Evolutionary conservation across 2,888 invertebrate species (phyloP).

Genomic region (Cheilosia pagana): DNA sequence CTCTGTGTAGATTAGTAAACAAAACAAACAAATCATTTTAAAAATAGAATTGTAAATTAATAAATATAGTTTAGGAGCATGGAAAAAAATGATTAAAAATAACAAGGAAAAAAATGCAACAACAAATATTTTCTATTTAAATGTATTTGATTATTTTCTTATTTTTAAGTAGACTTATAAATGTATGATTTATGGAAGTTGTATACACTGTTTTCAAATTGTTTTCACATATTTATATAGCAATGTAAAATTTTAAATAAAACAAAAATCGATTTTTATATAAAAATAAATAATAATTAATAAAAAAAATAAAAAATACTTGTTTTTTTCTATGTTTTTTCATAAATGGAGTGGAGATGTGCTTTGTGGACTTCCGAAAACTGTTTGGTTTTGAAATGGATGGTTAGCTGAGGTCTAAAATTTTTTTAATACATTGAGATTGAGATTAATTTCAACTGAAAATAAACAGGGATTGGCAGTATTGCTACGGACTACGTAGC

Average conservation of each 20-base stretch:
- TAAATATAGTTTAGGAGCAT: not conserved
- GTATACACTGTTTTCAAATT: slow-evolving; percentile 71
- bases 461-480: too few species aligned
- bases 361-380: not conserved
- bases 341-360: too few species aligned
- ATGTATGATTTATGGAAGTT: slow-evolving; percentile 40
- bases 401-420: too few species aligned
- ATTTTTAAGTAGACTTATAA: slow-evolving; percentile 51
- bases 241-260: slow-evolving; percentile 58
- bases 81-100: slow-evolving; percentile 15
- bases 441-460: too few species aligned
- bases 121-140: slow-evolving; percentile 45
- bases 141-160: slow-evolving; percentile 40
- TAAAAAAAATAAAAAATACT: slow-evolving; percentile 39
- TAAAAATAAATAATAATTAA: slow-evolving; percentile 64
- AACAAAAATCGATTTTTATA: slow-evolving; percentile 64
- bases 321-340: not conserved
- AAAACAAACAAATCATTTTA: slow-evolving; percentile 6
- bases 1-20: slow-evolving; percentile 27
- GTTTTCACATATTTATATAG: slow-evolving; percentile 74
- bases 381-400: too few species aligned
- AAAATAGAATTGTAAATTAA: slow-evolving; percentile 36
- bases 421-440: too few species aligned
- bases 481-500: too few species aligned
- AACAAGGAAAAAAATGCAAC: slow-evolving; percentile 31